These are phyloP conservation scores for Drosophila recens DNA, from an alignment of 2,888 invertebrate genomes.

Conservation along the genomic window DNA sequence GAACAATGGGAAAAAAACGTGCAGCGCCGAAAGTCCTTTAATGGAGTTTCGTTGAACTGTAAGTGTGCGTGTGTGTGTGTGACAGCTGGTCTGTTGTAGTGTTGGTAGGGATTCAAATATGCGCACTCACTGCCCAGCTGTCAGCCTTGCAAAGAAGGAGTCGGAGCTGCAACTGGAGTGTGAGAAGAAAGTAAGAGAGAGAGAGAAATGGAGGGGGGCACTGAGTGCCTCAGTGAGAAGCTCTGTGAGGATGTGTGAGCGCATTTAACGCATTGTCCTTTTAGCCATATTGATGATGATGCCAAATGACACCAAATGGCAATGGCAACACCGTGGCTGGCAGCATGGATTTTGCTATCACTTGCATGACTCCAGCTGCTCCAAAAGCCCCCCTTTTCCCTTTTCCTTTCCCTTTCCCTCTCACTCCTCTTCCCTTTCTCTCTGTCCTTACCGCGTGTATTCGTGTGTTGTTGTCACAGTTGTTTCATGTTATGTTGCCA, in stretches of 20 bases:
- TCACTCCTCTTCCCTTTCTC: not conserved
- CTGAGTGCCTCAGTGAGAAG: constrained; percentile 30
- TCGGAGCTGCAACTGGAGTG: constrained; percentile 3
- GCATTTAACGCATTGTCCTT: constrained; percentile 83
- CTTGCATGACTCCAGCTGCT: constrained; percentile 58
- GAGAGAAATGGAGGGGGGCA: not conserved
- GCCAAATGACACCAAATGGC: constrained; percentile 80
- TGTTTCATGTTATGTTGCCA: constrained; percentile 82
- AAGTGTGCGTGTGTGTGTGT: constrained; percentile 3
- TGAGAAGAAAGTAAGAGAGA: not conserved
- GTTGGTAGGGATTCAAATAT: constrained; percentile 57
- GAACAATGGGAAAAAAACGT: constrained; percentile 36
- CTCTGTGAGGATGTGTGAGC: constrained; percentile 46
- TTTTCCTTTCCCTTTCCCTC: not conserved
- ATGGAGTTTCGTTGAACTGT: constrained; percentile 40
- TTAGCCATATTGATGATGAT: constrained; percentile 81
- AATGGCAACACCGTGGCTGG: constrained; percentile 77
- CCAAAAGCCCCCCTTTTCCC: not conserved
- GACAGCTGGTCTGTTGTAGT: constrained; percentile 18
- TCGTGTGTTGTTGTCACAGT: constrained; percentile 75
- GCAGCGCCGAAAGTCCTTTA: constrained; percentile 47
- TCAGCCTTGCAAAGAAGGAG: constrained; percentile 32
- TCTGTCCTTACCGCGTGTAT: not conserved
- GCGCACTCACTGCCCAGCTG: constrained; percentile 77
- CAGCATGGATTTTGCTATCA: constrained; percentile 77